Evolutionary conservation across 2,888 invertebrate genomes (phyloP), one percentile per base, ranked within the genome.

Genomic region (Cantharis lateralis): DNA sequence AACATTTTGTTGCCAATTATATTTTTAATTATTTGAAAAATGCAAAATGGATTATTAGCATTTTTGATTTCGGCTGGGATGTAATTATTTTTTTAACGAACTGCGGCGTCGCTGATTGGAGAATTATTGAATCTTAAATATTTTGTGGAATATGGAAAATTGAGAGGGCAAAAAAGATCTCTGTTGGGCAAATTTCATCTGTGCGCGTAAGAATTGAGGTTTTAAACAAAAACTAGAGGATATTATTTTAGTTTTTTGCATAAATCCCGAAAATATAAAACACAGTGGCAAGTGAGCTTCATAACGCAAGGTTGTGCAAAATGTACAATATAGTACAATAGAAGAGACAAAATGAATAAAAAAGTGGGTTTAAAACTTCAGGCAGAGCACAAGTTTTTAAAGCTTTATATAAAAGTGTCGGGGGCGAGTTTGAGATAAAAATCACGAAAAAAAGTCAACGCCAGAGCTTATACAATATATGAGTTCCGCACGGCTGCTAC

Each of bases 331-430:
- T 48, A 48, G 48, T 62, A 75, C 75, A 75, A 75, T 71, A 71
- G 71, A 75, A 75, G 70, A 75, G 71, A 71, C 71, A 75, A 75
- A 75, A 71, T 71, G 71, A 75, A 71, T 71, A 77, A 73, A 77
- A 76, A 73, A 66, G 28, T 68, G 70, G 62, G 70, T 62, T 74
- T 77, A 72, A 78, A 78, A 75, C 64, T 72, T 78, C 62, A 76
- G 68, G 68, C 74, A 74, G 74, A 62, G 61, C 70, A 72, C 24
- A 48, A 32, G 72, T 72, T 75, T 72, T 70, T 69, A 66, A 76
- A 71, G 70, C 70, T 76, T 78, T 78, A 76, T 75, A 75, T 78
- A 73, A 75, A 75, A 75, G 72, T 75, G 75, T 71, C 72, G 76
- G 70, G 73, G 66, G 73, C 62, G 75, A 70, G 68, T 73, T 75